Evolutionary conservation across 2,888 invertebrate genomes (phyloP).

Genomic region (Noctua pronuba): DNA sequence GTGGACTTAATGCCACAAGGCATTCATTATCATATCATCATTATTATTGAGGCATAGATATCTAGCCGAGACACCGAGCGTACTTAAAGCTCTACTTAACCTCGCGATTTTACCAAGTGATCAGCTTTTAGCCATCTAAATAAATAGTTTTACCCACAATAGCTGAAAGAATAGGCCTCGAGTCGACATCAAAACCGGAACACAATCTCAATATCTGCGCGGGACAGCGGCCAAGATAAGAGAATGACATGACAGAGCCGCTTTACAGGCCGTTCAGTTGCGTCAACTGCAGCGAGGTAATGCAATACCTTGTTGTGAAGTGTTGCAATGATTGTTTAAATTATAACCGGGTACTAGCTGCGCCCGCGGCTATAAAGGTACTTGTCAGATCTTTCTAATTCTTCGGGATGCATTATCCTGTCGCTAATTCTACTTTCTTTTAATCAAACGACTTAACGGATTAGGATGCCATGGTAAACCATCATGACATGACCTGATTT

Average conservation of each 20-base stretch:
- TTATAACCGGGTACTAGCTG: conserved; percentile 17
- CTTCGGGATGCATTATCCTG: conserved; percentile 12
- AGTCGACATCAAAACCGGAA: conserved; percentile 46
- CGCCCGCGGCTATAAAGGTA: not conserved
- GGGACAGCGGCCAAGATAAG: conserved; percentile 62
- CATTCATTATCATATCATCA: no score
- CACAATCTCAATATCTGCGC: conserved; percentile 59
- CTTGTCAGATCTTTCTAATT: not conserved
- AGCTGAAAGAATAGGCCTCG: conserved; percentile 32
- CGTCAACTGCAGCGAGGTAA: conserved; percentile 51
- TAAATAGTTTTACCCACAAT: conserved; percentile 23
- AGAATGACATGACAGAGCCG: conserved; percentile 34
- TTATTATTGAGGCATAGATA: no score
- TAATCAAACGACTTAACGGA: not conserved
- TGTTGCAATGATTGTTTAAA: conserved; percentile 55
- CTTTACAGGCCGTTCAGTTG: conserved; percentile 38
- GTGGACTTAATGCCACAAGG: no score
- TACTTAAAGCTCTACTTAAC: not conserved
- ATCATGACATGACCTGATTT: not conserved
- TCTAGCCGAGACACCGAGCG: no score
- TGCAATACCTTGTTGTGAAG: conserved; percentile 48
- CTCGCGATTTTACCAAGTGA: not conserved
- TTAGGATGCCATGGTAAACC: not conserved
- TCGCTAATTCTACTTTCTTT: not conserved
- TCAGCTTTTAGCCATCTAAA: not conserved